phyloP scores from a whole-genome alignment of 2,797 vertebrate species.

The Urophycis tenuis region DNA sequence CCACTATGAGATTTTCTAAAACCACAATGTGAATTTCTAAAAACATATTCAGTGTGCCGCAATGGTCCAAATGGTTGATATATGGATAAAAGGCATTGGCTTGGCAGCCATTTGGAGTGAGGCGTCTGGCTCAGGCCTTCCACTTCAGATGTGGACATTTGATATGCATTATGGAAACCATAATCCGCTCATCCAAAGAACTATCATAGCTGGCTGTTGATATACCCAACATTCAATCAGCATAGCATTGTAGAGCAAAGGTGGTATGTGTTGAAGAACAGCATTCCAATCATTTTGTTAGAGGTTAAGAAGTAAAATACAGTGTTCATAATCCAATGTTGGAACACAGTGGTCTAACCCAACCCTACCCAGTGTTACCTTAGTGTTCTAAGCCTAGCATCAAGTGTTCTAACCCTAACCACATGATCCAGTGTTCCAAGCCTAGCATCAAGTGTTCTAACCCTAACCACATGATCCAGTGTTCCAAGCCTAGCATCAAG shows the following conservation, averaged over 20 bases:
- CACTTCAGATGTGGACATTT: constrained; percentile 1
- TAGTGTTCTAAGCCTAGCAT: too few species aligned
- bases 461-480: too few species aligned
- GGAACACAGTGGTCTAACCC: too few species aligned
- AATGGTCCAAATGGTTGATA: neutral
- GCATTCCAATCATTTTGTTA: neutral
- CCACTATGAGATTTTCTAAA: neutral
- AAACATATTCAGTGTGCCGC: neutral
- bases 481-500: too few species aligned
- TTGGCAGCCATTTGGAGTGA: neutral
- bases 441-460: too few species aligned
- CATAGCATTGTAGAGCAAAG: neutral
- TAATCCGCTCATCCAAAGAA: neutral
- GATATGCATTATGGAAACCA: neutral
- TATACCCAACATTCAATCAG: neutral
- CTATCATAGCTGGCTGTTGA: constrained; percentile 4
- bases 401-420: too few species aligned
- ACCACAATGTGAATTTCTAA: neutral
- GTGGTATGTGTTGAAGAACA: neutral
- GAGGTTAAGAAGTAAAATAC: neutral
- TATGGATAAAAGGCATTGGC: neutral
- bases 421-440: too few species aligned
- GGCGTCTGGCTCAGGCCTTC: neutral
- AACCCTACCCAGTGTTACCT: too few species aligned
- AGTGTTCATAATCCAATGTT: too few species aligned